Percentiles rank a stretch among this genome's conserved stretches.
These are phyloP conservation scores for Lepidochrysops patricia DNA, from an alignment of 2,888 invertebrate species.

Conservation along the genomic window DNA sequence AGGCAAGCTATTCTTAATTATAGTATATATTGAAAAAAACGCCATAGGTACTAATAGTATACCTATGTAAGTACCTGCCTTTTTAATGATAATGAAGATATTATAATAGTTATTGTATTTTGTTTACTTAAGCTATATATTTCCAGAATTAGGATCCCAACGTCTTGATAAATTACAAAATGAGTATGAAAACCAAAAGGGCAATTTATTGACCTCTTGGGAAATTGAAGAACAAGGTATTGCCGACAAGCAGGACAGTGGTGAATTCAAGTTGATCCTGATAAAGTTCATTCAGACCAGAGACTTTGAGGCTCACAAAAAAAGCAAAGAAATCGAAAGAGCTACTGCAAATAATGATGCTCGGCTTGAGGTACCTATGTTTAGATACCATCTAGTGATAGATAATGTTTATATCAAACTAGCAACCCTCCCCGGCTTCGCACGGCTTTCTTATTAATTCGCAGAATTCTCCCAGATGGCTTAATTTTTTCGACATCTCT, in stretches of 20 bases:
- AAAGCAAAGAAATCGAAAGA: constrained; percentile 38
- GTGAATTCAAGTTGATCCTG: constrained; percentile 73
- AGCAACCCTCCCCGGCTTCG: no score
- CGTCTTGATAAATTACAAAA: constrained; percentile 72
- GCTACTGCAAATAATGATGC: constrained; percentile 58
- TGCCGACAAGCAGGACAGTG: constrained; percentile 62
- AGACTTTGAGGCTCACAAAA: constrained; percentile 43
- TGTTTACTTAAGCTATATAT: not conserved
- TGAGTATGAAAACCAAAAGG: constrained; percentile 73
- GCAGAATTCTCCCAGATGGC: no score
- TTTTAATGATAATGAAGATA: no score
- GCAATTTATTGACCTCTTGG: constrained; percentile 66
- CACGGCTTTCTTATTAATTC: no score
- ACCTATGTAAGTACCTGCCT: no score
- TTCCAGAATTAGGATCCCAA: constrained; percentile 71
- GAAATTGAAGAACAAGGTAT: constrained; percentile 71
- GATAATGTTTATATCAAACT: no score
- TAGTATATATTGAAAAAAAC: no score
- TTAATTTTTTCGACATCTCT: no score
- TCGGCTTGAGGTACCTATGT: constrained; percentile 49
- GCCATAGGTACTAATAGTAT: no score
- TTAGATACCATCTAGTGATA: no score
- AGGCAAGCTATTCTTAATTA: no score
- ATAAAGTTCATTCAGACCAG: constrained; percentile 75
- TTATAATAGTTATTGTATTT: no score